Conservation (phyloP, 2,888 invertebrate genomes). For the Caenorhabditis panamensis region DNA sequence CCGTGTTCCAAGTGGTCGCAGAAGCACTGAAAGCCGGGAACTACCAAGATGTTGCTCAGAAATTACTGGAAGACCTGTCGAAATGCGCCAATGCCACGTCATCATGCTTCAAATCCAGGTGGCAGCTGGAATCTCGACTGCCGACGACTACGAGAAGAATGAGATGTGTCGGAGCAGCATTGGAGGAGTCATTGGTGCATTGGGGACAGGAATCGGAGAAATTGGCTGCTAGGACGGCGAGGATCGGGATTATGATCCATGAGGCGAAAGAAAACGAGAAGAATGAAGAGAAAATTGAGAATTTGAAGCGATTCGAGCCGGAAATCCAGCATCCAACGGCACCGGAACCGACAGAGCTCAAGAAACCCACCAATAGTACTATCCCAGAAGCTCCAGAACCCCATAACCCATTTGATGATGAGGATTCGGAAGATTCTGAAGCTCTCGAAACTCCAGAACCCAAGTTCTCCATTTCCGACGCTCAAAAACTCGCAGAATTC, state of each 20-base stretch:
- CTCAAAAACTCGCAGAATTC: background rate
- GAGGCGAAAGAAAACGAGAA: background rate
- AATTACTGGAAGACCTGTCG: background rate
- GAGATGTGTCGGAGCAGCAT: slow-evolving; percentile 83
- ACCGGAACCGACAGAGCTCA: background rate
- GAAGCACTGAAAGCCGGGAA: background rate
- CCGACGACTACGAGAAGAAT: slow-evolving; percentile 82
- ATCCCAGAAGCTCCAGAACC: background rate
- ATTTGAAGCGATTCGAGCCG: background rate
- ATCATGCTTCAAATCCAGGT: slow-evolving; percentile 37
- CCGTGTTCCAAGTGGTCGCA: slow-evolving; percentile 3
- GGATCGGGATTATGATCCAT: background rate
- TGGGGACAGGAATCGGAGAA: slow-evolving; percentile 31
- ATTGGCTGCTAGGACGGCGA: slow-evolving; percentile 24
- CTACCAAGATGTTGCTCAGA: background rate
- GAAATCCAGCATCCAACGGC: background rate
- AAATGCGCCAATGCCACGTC: background rate
- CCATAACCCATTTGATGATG: slow-evolving; percentile 24
- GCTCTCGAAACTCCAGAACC: background rate
- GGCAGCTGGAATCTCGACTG: slow-evolving; percentile 82
- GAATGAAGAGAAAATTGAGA: background rate
- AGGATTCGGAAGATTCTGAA: slow-evolving; percentile 14
- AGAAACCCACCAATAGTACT: too few relatives aligned
- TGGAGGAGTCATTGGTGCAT: slow-evolving; percentile 68
- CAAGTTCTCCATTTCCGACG: background rate